Base-by-base conservation (phyloP, 35 echinoderm and acorn worm genomes). In the Strongylocentrotus purpuratus region DNA sequence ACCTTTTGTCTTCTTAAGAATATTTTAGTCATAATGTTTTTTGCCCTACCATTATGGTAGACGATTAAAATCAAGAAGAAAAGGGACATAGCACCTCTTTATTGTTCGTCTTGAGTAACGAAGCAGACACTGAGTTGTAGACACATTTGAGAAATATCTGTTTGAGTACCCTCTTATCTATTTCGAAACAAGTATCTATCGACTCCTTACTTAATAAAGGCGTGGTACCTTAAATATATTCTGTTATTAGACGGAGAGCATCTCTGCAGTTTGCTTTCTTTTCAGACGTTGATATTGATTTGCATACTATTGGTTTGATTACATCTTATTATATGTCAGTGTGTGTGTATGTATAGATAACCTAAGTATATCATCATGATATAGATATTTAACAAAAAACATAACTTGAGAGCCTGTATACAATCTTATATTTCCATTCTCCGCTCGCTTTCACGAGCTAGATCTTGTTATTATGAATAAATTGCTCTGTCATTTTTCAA, bases 401-500 rank as follows among this genome's bases (percentile, higher is more conserved):
- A 89, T 93, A 93, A 78, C 33, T 46, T 93, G 47, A 93, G 48
- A 93, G 91, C 91, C 91, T 93, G 91, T 58, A 93, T 48, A 93
- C 91, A 93, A 93, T 48, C 91, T 93, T 47, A 46, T 93, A 93
- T 93, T 93, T 93, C 91, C 91, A 93, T 93, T 93, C 87, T 93
- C 17, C 31, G 48, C 91, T 93, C 91, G 45, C 13, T 93, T 93
- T 15, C 9, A 93, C 31, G 91, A 93, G 91, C 91, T 58, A 93
- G 91, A 93, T 52, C 91, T 48, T 93, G 91, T 50, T 93, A 93
- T 93, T 93, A 93, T 93, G 91, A 93, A 93, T 93, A 93, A 93
- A 93, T 93, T 93, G 91, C 91, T 93, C 91, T 93, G 91, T 93
- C 91, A 93, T 93, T 93, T 93, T 93, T 93, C 47, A 93, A 93